These are phyloP conservation scores for Drosophila bifasciata DNA, from an alignment of 1,140 invertebrate genomes.

Conservation along the genomic window DNA sequence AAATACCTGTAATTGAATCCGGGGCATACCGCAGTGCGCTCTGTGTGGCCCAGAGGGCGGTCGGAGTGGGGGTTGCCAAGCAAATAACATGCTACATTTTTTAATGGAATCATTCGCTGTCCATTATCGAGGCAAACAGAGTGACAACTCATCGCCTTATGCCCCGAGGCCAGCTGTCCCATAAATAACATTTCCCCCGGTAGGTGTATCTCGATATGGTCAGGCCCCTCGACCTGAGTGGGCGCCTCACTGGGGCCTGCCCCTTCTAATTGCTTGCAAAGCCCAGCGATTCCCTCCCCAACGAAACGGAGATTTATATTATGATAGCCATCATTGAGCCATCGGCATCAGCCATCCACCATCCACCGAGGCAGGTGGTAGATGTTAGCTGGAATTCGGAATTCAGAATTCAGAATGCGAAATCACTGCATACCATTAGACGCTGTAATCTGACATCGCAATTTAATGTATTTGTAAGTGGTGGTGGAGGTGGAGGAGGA, in stretches of 20 bases:
- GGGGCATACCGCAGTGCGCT: too few relatives aligned
- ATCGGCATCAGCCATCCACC: conserved; percentile 20
- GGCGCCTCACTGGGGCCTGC: conserved; percentile 1
- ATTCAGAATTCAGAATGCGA: conserved; percentile 30
- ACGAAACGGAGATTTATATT: conserved; percentile 65
- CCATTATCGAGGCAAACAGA: conserved; percentile 72
- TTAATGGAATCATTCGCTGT: conserved; percentile 55
- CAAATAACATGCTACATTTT: conserved; percentile 57
- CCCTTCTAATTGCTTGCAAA: conserved; percentile 77
- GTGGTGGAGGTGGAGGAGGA: conserved; percentile 10
- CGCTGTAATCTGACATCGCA: conserved; percentile 69
- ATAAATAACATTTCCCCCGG: conserved; percentile 35
- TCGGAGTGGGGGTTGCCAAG: neutral
- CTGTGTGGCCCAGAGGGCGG: neutral
- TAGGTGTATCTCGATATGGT: neutral
- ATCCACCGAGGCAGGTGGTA: conserved; percentile 23
- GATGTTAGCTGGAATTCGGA: conserved; percentile 3
- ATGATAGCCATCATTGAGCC: conserved; percentile 77
- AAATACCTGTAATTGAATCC: too few relatives aligned
- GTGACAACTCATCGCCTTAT: conserved; percentile 59
- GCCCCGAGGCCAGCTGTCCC: conserved; percentile 16
- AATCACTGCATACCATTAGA: conserved; percentile 71
- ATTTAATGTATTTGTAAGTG: conserved; percentile 49
- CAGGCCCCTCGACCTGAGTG: conserved; percentile 6
- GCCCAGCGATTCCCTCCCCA: conserved; percentile 39